These are phyloP conservation scores for Amphiprion clarkii DNA, from an alignment of 2,797 vertebrate species.

Conservation along the genomic window DNA sequence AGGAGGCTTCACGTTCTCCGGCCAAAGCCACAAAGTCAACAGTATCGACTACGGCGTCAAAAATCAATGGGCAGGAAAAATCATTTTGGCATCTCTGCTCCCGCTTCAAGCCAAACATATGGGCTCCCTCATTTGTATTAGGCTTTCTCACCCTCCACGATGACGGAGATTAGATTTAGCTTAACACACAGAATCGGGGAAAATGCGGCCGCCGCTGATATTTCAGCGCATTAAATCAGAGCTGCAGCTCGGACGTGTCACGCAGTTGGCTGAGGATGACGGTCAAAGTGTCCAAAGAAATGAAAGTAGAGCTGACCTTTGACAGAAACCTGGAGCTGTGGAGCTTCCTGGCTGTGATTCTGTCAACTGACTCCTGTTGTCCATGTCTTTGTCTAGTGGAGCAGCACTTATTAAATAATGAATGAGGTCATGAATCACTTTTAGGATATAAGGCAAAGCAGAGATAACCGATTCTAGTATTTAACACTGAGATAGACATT, in stretches of 20 bases:
- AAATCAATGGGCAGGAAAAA: conserved; percentile 67
- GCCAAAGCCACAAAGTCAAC: conserved; percentile 66
- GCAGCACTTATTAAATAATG: too few species aligned
- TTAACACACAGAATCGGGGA: conserved; percentile 16
- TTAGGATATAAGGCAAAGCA: too few species aligned
- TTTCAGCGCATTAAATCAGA: conserved; percentile 43
- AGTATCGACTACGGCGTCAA: conserved; percentile 51
- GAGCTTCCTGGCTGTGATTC: conserved; percentile 1
- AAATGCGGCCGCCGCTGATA: conserved; percentile 32
- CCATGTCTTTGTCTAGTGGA: not conserved
- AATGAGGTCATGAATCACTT: too few species aligned
- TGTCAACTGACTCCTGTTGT: not conserved
- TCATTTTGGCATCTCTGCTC: conserved; percentile 48
- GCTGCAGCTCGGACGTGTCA: conserved; percentile 34
- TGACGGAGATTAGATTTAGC: conserved; percentile 38
- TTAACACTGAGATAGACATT: too few species aligned
- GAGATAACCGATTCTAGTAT: too few species aligned
- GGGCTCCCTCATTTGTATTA: conserved; percentile 21
- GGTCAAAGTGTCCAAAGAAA: conserved; percentile 21
- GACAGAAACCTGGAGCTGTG: not conserved
- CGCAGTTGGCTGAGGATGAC: conserved; percentile 16
- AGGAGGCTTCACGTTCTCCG: conserved; percentile 29
- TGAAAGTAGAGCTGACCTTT: conserved; percentile 47
- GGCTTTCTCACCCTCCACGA: conserved; percentile 28
- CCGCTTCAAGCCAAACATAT: conserved; percentile 34